A percentile compares a stretch with the other conserved stretches of the same genome.
Evolutionary conservation across 2,888 invertebrate species (phyloP).

Genomic region (Tolmerus cingulatus): DNA sequence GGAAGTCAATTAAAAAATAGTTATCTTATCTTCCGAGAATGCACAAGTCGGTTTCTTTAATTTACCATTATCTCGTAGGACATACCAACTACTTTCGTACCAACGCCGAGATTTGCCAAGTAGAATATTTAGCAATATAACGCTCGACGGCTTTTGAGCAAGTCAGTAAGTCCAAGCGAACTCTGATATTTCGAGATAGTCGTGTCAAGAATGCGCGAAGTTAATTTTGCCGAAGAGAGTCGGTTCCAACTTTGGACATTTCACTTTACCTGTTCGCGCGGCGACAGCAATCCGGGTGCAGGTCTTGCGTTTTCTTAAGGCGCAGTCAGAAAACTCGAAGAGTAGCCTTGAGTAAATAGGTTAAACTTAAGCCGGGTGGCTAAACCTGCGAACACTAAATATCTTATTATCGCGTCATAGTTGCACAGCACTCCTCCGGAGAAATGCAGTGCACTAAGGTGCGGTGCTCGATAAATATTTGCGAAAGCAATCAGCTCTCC

Average conservation of each 20-base stretch:
- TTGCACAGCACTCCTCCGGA: neutral
- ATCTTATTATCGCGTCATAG: neutral
- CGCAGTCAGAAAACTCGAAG: neutral
- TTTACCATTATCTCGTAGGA: neutral
- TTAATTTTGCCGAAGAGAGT: neutral
- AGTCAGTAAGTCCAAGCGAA: neutral
- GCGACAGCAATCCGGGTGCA: neutral
- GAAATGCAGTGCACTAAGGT: neutral
- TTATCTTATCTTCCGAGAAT: neutral
- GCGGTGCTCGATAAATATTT: neutral
- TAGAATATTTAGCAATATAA: neutral
- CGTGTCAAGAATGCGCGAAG: neutral
- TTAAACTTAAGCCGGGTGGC: neutral
- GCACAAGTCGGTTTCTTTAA: neutral
- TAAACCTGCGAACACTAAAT: neutral
- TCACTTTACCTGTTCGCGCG: neutral
- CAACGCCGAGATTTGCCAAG: neutral
- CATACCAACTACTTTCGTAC: neutral
- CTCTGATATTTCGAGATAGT: neutral
- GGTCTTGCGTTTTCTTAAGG: neutral
- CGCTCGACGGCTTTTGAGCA: neutral
- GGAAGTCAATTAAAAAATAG: neutral
- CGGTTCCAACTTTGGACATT: neutral
- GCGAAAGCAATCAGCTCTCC: neutral
- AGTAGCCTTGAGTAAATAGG: neutral